Percentiles rank a stretch among this genome's conserved stretches.
These are phyloP conservation scores for Chironomus riparius DNA, from an alignment of 2,888 invertebrate genomes.

Conservation along the genomic window DNA sequence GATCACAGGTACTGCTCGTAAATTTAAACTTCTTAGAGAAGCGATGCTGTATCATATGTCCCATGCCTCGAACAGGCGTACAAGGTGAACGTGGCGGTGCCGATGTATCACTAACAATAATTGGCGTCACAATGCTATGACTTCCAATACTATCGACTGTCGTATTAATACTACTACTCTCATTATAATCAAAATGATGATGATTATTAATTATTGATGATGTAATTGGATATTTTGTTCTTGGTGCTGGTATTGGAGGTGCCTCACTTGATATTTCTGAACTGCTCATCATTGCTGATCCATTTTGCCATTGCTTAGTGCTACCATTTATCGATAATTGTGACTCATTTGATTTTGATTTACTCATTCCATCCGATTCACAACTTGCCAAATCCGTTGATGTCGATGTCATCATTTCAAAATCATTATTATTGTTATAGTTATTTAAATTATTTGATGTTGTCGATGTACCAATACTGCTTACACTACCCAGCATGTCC, in stretches of 20 bases:
- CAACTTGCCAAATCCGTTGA: not conserved
- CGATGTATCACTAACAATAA: slow-evolving; percentile 29
- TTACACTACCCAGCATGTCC: slow-evolving; percentile 2
- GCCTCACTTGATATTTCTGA: not conserved
- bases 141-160: not conserved
- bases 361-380: slow-evolving; percentile 53
- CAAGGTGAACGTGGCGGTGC: slow-evolving; percentile 57
- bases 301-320: slow-evolving; percentile 12
- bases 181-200: not conserved
- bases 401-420: not conserved
- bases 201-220: not conserved
- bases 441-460: not conserved
- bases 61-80: slow-evolving; percentile 72
- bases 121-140: not conserved
- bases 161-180: not conserved
- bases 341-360: slow-evolving; percentile 88
- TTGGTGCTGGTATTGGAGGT: slow-evolving; percentile 9
- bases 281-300: not conserved
- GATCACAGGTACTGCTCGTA: slow-evolving; percentile 80
- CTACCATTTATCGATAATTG: slow-evolving; percentile 47
- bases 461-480: slow-evolving; percentile 26
- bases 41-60: slow-evolving; percentile 81
- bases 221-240: slow-evolving; percentile 13
- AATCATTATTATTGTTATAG: slow-evolving; percentile 10
- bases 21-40: slow-evolving; percentile 83